Base-by-base conservation (phyloP, 2,113 vertebrate species). In the Nothocercus julius region DNA sequence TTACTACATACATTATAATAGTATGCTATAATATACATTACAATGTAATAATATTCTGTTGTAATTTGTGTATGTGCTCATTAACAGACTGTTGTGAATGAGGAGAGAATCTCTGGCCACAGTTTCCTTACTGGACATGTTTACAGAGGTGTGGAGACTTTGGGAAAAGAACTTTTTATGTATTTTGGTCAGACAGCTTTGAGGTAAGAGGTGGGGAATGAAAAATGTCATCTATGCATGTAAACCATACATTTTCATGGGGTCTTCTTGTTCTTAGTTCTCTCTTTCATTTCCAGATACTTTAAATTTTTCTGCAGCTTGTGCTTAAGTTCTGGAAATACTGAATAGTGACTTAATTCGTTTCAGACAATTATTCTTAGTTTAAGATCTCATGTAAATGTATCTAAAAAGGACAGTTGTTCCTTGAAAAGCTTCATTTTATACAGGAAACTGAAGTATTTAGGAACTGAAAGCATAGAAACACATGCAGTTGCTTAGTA, bases 101-200 rank as follows among this genome's bases (percentile, higher is more conserved):
- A 97, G 87, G 94, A 87, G 69, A 82, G 79, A 47, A 15, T 73
- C 13, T 95, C 45, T 85, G 45, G 13, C 85, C 80, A 40, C 6
- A 62, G 82, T 92, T 85, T 72, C 96, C 97, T 96, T 82, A 54
- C 76, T 27, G 98, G 98, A 13, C 95, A 80, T 79, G 70, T 94
- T 62, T 99, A 97, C 97, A 97, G 90, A 24, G 98, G 98, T 2
- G 98, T 98, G 53, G 97, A 99, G 67, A 99, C 99, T 9, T 82
- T 99, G 89, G 99, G 99, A 59, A 99, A 99, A 82, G 99, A 99
- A 79, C 98, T 99, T 63, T 99, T 99, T 94, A 81, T 99, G 96
- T 99, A 98, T 95, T 99, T 99, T 91, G 99, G 98, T 69, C 45
- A 92, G 24, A 98, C 95, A 93, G 98, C 99, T 76, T 95, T 99